phyloP scores from a whole-genome alignment of 1,140 invertebrate genomes.

The Drosophila kikkawai region DNA sequence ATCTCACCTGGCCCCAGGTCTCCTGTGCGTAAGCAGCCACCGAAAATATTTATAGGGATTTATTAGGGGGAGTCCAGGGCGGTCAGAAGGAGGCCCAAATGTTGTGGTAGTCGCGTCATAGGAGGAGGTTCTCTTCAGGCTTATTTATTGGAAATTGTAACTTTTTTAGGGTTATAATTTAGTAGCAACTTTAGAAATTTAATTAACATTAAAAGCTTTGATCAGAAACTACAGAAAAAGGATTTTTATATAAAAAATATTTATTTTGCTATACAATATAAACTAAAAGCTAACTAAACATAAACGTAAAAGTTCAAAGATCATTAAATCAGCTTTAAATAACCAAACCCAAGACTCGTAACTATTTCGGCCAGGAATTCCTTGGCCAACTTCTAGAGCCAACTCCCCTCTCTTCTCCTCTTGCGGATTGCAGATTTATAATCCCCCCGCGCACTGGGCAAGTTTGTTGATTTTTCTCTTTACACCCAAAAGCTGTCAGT shows the following conservation, averaged over 20 bases:
- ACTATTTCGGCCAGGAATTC: slow-evolving; percentile 31
- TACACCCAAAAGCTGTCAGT: slow-evolving; percentile 75
- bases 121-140: not conserved
- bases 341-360: not conserved
- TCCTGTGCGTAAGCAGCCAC: slow-evolving; percentile 36
- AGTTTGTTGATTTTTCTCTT: slow-evolving; percentile 76
- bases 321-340: not conserved
- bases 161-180: not conserved
- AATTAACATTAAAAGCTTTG: not conserved
- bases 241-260: not conserved
- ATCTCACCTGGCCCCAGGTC: slow-evolving; percentile 13
- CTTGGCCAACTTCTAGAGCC: slow-evolving; percentile 1
- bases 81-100: slow-evolving; percentile 6
- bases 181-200: no score
- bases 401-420: slow-evolving; percentile 12
- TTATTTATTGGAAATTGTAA: not conserved
- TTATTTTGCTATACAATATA: no score
- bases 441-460: slow-evolving; percentile 24
- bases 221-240: not conserved
- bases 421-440: slow-evolving; percentile 69
- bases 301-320: not conserved
- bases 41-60: slow-evolving; percentile 38
- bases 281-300: not conserved
- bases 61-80: slow-evolving; percentile 6
- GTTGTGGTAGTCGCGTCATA: slow-evolving; percentile 12